Evolutionary conservation across 2,113 vertebrate species (phyloP).

Genomic region (Cinclus cinclus): DNA sequence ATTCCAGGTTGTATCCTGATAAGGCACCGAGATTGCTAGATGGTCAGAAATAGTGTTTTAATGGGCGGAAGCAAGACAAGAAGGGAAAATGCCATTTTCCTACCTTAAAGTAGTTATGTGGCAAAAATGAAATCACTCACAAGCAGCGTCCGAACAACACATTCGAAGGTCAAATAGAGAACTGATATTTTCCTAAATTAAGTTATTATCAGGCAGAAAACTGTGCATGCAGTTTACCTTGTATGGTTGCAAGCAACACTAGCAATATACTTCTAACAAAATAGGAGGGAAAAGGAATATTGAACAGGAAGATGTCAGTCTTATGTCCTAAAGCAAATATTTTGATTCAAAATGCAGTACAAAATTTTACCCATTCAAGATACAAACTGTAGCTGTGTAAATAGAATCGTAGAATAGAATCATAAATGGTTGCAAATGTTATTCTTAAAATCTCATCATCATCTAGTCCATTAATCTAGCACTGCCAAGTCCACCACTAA

Average conservation of each 20-base stretch:
- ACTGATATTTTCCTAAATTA: neutral
- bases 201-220: neutral
- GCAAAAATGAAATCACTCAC: neutral
- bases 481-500: neutral
- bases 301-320: neutral
- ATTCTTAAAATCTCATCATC: neutral
- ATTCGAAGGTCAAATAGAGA: neutral
- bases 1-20: neutral
- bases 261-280: neutral
- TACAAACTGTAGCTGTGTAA: neutral
- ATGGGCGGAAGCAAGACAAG: neutral
- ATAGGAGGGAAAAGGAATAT: neutral
- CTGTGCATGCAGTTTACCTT: neutral
- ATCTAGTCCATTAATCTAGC: accelerated
- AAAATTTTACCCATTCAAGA: neutral
- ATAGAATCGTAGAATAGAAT: neutral
- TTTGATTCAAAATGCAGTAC: neutral
- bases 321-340: neutral
- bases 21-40: neutral
- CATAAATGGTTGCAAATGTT: neutral
- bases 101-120: neutral
- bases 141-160: neutral
- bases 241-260: neutral
- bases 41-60: neutral
- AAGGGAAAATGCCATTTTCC: neutral